Conservation (phyloP, 1,140 invertebrate species). For the Danaus plexippus region DNA sequence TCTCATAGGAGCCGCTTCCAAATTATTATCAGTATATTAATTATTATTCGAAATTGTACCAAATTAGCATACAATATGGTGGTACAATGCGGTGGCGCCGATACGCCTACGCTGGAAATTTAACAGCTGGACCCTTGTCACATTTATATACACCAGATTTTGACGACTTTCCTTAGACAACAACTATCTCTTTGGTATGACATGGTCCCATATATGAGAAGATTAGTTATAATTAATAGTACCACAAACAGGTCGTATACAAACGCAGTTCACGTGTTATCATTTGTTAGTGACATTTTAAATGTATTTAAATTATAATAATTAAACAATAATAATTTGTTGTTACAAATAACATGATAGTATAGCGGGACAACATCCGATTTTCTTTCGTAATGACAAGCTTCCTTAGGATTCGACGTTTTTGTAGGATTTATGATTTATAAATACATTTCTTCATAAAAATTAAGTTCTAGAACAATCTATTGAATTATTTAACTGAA, state of each 20-base stretch:
- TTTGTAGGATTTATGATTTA: too few species aligned
- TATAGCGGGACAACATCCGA: too few species aligned
- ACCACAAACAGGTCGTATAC: constrained; percentile 18
- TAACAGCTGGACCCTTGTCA: constrained; percentile 16
- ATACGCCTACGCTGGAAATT: constrained; percentile 33
- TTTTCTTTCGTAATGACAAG: too few species aligned
- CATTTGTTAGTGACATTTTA: constrained; percentile 23
- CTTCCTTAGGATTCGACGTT: too few species aligned
- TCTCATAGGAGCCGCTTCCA: constrained; percentile 41
- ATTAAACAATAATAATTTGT: constrained; percentile 17
- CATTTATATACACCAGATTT: constrained; percentile 9
- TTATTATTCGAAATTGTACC: constrained; percentile 51
- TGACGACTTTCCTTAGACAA: not conserved
- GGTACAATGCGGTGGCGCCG: constrained; percentile 46
- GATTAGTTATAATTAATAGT: constrained; percentile 17
- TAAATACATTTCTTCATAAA: too few species aligned
- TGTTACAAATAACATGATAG: too few species aligned
- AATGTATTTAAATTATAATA: constrained; percentile 22
- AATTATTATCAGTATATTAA: constrained; percentile 49
- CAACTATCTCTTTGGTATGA: not conserved
- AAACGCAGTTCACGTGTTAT: constrained; percentile 20
- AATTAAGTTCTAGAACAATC: too few species aligned
- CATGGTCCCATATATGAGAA: constrained; percentile 17
- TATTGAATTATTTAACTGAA: too few species aligned
- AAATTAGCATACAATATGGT: constrained; percentile 64